Percentiles rank a stretch among this genome's conserved stretches.
These are phyloP conservation scores for Ameiurus melas DNA, from an alignment of 2,113 vertebrate genomes.

Conservation along the genomic window DNA sequence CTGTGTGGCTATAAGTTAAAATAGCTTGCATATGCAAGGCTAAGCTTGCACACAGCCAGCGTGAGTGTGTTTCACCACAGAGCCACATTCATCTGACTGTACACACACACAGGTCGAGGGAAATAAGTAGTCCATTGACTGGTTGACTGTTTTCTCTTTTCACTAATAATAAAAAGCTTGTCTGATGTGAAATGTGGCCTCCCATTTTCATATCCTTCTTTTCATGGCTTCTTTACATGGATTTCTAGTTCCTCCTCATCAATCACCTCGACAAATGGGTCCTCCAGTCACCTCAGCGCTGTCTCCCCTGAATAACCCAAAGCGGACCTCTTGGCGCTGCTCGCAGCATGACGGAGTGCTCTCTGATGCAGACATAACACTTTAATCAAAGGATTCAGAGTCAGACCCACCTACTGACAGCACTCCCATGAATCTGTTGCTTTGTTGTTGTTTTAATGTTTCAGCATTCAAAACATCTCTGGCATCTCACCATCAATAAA, in stretches of 20 bases:
- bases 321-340: conserved; percentile 65
- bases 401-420: neutral
- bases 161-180: conserved; percentile 62
- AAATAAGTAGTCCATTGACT: conserved; percentile 69
- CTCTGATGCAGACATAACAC: conserved; percentile 58
- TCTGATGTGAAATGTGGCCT: conserved; percentile 69
- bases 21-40: conserved; percentile 66
- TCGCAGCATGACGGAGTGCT: conserved; percentile 19
- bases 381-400: conserved; percentile 52
- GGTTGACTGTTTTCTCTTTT: conserved; percentile 63
- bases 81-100: conserved; percentile 65
- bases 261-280: conserved; percentile 70
- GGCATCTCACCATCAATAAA: conserved; percentile 31
- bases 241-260: conserved; percentile 66
- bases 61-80: conserved; percentile 65
- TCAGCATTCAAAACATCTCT: neutral
- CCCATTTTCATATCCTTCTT: conserved; percentile 71
- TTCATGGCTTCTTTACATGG: conserved; percentile 68
- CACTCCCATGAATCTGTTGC: neutral
- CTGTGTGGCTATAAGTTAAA: conserved; percentile 66
- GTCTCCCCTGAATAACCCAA: conserved; percentile 67
- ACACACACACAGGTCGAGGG: conserved; percentile 59
- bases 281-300: conserved; percentile 58
- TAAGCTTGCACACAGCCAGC: conserved; percentile 66
- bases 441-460: neutral